These are phyloP conservation scores for Callospermophilus lateralis DNA, from an alignment of 2,113 vertebrate species.

Conservation along the genomic window DNA sequence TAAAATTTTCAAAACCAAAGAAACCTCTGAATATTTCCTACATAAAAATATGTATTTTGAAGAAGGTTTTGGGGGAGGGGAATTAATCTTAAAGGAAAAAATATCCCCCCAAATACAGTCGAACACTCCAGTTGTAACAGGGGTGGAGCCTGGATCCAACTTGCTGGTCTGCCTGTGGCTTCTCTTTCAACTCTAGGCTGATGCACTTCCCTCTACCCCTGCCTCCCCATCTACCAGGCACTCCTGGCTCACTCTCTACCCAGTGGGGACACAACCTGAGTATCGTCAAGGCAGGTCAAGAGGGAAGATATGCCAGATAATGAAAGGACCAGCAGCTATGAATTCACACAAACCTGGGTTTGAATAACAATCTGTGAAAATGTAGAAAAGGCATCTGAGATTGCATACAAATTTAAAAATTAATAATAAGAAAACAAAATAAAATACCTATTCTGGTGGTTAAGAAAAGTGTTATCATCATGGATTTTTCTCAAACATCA, in stretches of 20 bases:
- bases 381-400: not conserved
- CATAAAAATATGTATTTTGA: not conserved
- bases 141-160: not conserved
- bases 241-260: not conserved
- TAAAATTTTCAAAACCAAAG: slow-evolving; percentile 34
- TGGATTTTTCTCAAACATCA: not conserved
- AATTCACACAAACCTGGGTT: not conserved
- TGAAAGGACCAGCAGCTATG: not conserved
- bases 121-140: not conserved
- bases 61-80: not conserved
- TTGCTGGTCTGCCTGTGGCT: not conserved
- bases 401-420: not conserved
- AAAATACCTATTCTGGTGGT: not conserved
- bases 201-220: not conserved
- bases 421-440: too few relatives aligned
- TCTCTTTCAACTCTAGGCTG: not conserved
- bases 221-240: not conserved
- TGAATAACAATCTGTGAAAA: not conserved
- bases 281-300: not conserved
- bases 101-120: not conserved
- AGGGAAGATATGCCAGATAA: not conserved
- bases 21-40: slow-evolving; percentile 18
- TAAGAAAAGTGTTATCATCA: not conserved
- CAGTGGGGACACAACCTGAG: not conserved
- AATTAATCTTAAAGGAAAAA: not conserved